phyloP scores from a whole-genome alignment of 92 coral and sea anemone genomes.

The Epizoanthus fatuus region DNA sequence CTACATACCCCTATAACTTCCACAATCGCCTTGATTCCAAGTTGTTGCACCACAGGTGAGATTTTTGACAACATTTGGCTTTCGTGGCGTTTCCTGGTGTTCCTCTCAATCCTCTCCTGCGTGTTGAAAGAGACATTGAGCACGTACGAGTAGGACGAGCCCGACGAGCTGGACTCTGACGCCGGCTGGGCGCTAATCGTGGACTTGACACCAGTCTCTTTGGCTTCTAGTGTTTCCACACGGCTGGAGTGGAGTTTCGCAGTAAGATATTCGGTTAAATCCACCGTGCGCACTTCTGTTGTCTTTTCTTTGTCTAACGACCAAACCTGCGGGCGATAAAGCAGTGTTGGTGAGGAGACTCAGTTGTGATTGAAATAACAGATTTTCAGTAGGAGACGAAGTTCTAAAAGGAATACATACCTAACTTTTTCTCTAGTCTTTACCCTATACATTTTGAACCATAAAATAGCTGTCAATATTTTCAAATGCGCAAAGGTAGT shows the following conservation, averaged over 20 bases:
- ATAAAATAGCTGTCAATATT: too few relatives aligned
- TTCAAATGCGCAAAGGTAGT: too few relatives aligned
- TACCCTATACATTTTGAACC: too few relatives aligned
- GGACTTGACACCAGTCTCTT: conserved; percentile 61
- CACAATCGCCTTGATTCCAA: conserved; percentile 82
- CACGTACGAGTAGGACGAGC: conserved; percentile 50
- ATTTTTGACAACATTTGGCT: conserved; percentile 92
- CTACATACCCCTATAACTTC: conserved; percentile 90
- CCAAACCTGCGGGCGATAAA: conserved; percentile 68
- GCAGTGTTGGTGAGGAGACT: background rate
- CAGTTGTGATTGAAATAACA: too few relatives aligned
- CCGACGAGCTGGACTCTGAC: conserved; percentile 49
- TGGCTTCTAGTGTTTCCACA: conserved; percentile 71
- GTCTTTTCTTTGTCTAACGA: conserved; percentile 88
- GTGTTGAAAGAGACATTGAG: conserved; percentile 88
- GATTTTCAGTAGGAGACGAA: too few relatives aligned
- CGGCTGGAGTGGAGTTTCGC: conserved; percentile 68
- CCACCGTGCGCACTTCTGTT: conserved; percentile 73
- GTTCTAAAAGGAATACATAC: too few relatives aligned
- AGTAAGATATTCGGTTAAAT: conserved; percentile 86
- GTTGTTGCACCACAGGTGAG: conserved; percentile 81
- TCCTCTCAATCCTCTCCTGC: conserved; percentile 87
- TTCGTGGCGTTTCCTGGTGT: conserved; percentile 84
- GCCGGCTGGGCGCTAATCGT: conserved; percentile 51
- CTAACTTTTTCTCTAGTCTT: too few relatives aligned